Evolutionary conservation across 2,888 invertebrate genomes (phyloP).

Genomic region (Drosophila villosipedis): DNA sequence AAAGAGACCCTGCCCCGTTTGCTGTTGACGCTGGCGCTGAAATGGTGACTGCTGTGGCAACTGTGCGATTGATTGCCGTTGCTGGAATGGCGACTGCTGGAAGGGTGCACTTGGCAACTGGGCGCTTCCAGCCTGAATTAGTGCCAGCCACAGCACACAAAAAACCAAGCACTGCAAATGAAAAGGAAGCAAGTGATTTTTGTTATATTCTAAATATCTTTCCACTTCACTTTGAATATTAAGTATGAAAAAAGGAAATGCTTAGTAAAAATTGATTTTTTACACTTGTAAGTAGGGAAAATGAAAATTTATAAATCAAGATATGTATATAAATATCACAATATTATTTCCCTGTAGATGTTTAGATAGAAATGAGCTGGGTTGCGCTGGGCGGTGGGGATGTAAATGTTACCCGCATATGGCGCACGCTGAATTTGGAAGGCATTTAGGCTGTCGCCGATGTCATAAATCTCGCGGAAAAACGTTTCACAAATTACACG

Average conservation of each 20-base stretch:
- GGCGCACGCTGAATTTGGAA: slow-evolving; percentile 39
- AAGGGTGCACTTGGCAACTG: slow-evolving; percentile 69
- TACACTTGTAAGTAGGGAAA: neutral
- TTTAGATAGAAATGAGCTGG: neutral
- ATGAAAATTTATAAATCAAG: neutral
- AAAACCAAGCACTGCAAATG: slow-evolving; percentile 36
- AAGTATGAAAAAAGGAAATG: neutral
- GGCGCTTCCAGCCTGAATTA: slow-evolving; percentile 40
- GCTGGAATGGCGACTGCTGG: slow-evolving; percentile 80
- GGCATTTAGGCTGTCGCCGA: slow-evolving; percentile 70
- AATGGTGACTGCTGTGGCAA: slow-evolving; percentile 67
- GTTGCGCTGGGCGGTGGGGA: neutral
- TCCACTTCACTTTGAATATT: neutral
- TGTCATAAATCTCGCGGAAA: slow-evolving; percentile 69
- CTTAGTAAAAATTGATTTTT: neutral
- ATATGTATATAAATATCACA: neutral
- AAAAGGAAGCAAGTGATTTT: neutral
- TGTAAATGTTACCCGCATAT: slow-evolving; percentile 47
- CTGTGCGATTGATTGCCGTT: slow-evolving; percentile 62
- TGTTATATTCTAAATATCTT: neutral
- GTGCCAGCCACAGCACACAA: slow-evolving; percentile 32
- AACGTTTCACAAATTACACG: slow-evolving; percentile 71
- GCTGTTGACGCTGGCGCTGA: slow-evolving; percentile 51
- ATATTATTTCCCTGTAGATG: neutral
- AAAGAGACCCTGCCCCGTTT: slow-evolving; percentile 65